A percentile compares a stretch with the other conserved stretches of the same genome.
phyloP scores from a whole-genome alignment of 2,797 vertebrate species.

The Borostomias antarcticus region DNA sequence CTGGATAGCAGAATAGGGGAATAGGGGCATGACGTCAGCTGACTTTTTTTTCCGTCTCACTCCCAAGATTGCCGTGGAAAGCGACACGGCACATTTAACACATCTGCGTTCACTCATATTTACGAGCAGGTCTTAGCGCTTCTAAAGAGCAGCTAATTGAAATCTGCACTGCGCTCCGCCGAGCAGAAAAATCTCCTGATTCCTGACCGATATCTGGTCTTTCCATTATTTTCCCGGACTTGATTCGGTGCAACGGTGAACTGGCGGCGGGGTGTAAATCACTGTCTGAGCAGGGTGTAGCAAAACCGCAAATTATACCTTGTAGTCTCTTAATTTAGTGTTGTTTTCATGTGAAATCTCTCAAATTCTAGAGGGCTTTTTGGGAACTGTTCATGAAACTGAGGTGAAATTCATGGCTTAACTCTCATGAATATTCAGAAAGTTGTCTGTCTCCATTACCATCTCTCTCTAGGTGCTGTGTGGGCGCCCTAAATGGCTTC shows the following conservation, averaged over 20 bases:
- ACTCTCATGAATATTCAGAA: slow-evolving; percentile 51
- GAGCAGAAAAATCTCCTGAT: slow-evolving; percentile 55
- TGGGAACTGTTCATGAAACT: slow-evolving; percentile 40
- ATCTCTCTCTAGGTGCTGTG: slow-evolving; percentile 26
- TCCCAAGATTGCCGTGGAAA: slow-evolving; percentile 53
- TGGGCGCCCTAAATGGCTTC: slow-evolving; percentile 15
- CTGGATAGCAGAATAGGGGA: too few relatives aligned
- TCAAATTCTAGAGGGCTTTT: slow-evolving; percentile 45
- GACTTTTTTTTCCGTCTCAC: slow-evolving; percentile 42
- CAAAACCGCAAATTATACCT: slow-evolving; percentile 52
- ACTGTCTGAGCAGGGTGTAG: slow-evolving; percentile 41
- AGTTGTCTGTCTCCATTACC: slow-evolving; percentile 16
- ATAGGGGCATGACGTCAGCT: slow-evolving; percentile 52
- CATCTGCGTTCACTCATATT: slow-evolving; percentile 65
- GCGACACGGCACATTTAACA: slow-evolving; percentile 61
- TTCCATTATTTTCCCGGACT: slow-evolving; percentile 48
- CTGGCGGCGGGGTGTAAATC: slow-evolving; percentile 47
- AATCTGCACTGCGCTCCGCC: slow-evolving; percentile 55
- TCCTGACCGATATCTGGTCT: too few relatives aligned
- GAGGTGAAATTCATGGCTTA: slow-evolving; percentile 47
- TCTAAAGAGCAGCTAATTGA: slow-evolving; percentile 63
- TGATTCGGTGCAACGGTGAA: slow-evolving; percentile 41
- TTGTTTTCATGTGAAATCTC: slow-evolving; percentile 51
- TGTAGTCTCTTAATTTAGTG: slow-evolving; percentile 51
- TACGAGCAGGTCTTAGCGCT: slow-evolving; percentile 58